These are phyloP conservation scores for Gonioctena quinquepunctata DNA, from an alignment of 1,140 invertebrate genomes.

Conservation along the genomic window DNA sequence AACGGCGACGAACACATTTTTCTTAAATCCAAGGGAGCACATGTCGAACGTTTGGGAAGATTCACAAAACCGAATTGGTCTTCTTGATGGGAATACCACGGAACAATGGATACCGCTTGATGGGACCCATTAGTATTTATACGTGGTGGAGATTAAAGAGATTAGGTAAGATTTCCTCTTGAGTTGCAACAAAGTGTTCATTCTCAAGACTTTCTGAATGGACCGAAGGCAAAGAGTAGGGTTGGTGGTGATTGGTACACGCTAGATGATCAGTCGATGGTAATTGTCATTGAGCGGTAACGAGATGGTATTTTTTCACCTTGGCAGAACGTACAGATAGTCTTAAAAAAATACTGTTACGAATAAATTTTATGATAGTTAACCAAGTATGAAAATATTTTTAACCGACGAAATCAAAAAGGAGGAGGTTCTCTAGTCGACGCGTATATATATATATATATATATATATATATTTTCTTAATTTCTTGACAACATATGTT, in stretches of 20 bases:
- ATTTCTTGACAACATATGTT: too few relatives aligned
- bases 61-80: neutral
- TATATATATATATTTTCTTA: too few relatives aligned
- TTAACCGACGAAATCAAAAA: too few relatives aligned
- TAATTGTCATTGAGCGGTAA: neutral
- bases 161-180: constrained; percentile 37
- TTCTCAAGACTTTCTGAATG: constrained; percentile 12
- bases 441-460: too few relatives aligned
- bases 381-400: too few relatives aligned
- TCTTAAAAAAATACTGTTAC: too few relatives aligned
- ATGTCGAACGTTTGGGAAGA: neutral
- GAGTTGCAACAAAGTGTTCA: neutral
- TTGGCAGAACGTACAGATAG: too few relatives aligned
- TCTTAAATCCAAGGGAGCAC: constrained; percentile 1
- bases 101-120: neutral
- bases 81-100: neutral
- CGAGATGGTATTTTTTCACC: too few relatives aligned
- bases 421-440: too few relatives aligned
- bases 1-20: constrained; percentile 25
- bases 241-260: neutral
- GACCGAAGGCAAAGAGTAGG: neutral
- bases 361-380: too few relatives aligned
- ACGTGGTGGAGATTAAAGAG: constrained; percentile 33
- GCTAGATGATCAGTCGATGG: neutral
- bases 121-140: constrained; percentile 27